phyloP scores from a whole-genome alignment of 2,888 invertebrate species.

The Apantesis nais region DNA sequence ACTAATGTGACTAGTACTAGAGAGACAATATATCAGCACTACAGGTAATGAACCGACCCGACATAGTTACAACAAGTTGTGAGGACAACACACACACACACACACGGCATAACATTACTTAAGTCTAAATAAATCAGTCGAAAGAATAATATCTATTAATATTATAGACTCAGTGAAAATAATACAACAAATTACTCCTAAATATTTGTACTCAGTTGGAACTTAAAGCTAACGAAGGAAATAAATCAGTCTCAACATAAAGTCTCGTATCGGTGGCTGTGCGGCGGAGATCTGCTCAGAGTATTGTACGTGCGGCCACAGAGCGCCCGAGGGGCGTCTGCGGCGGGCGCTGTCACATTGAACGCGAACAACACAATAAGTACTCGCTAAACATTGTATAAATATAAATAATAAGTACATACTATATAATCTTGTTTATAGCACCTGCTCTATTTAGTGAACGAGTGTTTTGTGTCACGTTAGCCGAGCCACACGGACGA shows the following conservation, averaged over 20 bases:
- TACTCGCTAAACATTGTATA: conserved; percentile 21
- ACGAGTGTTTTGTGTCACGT: background rate
- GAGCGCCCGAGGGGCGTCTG: no score
- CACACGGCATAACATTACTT: conserved; percentile 28
- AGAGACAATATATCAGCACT: background rate
- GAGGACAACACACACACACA: background rate
- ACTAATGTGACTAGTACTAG: conserved; percentile 1
- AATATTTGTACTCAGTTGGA: conserved; percentile 70
- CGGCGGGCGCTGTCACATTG: conserved; percentile 17
- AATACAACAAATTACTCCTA: conserved; percentile 43
- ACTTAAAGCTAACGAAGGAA: conserved; percentile 56
- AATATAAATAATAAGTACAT: conserved; percentile 32
- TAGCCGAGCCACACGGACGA: background rate
- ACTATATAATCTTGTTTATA: conserved; percentile 30
- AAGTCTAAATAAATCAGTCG: conserved; percentile 53
- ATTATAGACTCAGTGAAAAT: conserved; percentile 37
- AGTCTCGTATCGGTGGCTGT: conserved; percentile 27
- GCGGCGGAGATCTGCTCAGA: conserved; percentile 20
- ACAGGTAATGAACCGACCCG: background rate
- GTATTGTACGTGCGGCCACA: conserved; percentile 45
- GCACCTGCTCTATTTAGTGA: conserved; percentile 19
- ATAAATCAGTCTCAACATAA: conserved; percentile 69
- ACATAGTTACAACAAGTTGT: background rate
- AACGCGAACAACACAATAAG: conserved; percentile 13
- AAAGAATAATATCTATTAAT: conserved; percentile 36